These are phyloP conservation scores for Sardinella longiceps DNA, from an alignment of 2,797 vertebrate genomes.

Conservation along the genomic window DNA sequence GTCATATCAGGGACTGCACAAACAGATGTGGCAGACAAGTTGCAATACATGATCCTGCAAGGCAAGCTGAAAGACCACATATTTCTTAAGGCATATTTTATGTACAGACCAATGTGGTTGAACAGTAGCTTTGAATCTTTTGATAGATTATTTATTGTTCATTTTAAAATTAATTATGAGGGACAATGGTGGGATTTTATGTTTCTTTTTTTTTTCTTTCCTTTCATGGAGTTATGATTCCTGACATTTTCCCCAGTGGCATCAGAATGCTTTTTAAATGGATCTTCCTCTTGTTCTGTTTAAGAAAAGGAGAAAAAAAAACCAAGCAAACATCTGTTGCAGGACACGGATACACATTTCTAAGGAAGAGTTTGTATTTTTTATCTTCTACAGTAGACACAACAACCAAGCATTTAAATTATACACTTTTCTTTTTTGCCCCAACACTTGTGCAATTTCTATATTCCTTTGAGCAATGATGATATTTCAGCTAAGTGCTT, in stretches of 20 bases:
- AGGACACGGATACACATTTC: conserved; percentile 54
- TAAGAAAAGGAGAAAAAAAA: not conserved
- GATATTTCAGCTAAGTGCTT: conserved; percentile 54
- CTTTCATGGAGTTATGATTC: conserved; percentile 23
- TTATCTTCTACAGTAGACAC: conserved; percentile 55
- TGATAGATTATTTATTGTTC: conserved; percentile 57
- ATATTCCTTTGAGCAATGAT: conserved; percentile 40
- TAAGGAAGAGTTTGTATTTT: conserved; percentile 58
- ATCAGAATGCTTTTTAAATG: conserved; percentile 37
- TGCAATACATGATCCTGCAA: conserved; percentile 46
- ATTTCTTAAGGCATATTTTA: not conserved
- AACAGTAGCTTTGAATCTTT: conserved; percentile 43
- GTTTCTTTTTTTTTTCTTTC: conserved; percentile 17
- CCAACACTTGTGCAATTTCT: conserved; percentile 51
- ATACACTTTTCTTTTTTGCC: conserved; percentile 30
- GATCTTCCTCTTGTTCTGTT: conserved; percentile 40
- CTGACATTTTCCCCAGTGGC: conserved; percentile 14
- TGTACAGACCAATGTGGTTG: conserved; percentile 7
- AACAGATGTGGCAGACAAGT: conserved; percentile 41
- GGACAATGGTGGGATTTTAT: not conserved
- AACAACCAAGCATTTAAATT: conserved; percentile 37
- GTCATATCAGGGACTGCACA: conserved; percentile 53
- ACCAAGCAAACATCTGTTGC: conserved; percentile 42
- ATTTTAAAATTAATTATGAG: not conserved
- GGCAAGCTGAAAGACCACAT: conserved; percentile 7